These are phyloP conservation scores for Melopsittacus undulatus DNA, from an alignment of 2,797 vertebrate genomes.

Conservation along the genomic window DNA sequence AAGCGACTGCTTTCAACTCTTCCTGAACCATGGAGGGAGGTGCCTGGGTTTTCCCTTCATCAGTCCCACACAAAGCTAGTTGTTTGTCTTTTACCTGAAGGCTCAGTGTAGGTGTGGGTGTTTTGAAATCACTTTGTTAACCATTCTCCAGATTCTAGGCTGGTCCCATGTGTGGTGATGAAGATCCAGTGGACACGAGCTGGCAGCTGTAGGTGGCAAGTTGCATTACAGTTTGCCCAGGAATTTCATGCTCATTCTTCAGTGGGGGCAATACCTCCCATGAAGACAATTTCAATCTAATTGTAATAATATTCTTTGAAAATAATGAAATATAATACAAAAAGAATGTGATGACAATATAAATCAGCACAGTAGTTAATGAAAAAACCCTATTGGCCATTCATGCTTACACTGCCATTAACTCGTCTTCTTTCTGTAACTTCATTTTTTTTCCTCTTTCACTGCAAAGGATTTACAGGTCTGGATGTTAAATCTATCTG, in stretches of 20 bases:
- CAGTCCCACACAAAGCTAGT: not conserved
- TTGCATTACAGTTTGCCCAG: not conserved
- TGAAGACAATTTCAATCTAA: slow-evolving; percentile 10
- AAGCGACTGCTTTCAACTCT: not conserved
- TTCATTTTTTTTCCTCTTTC: not conserved
- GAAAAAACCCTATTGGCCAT: not conserved
- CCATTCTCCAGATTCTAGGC: not conserved
- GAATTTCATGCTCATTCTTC: not conserved
- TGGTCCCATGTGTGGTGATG: not conserved
- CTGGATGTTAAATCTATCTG: not conserved
- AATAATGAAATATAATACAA: not conserved
- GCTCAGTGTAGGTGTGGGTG: not conserved
- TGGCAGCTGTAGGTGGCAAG: not conserved
- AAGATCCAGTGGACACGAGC: not conserved
- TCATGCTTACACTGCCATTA: not conserved
- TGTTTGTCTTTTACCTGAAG: not conserved
- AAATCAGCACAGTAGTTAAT: slow-evolving; percentile 17
- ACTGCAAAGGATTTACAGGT: not conserved
- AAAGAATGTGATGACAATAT: not conserved
- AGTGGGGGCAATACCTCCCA: not conserved
- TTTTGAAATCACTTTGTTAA: not conserved
- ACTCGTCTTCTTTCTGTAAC: not conserved
- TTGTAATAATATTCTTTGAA: not conserved
- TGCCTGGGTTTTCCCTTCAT: not conserved
- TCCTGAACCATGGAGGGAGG: not conserved